Base-by-base conservation (phyloP, 2,888 invertebrate species). In the Ischnus inquisitorius region DNA sequence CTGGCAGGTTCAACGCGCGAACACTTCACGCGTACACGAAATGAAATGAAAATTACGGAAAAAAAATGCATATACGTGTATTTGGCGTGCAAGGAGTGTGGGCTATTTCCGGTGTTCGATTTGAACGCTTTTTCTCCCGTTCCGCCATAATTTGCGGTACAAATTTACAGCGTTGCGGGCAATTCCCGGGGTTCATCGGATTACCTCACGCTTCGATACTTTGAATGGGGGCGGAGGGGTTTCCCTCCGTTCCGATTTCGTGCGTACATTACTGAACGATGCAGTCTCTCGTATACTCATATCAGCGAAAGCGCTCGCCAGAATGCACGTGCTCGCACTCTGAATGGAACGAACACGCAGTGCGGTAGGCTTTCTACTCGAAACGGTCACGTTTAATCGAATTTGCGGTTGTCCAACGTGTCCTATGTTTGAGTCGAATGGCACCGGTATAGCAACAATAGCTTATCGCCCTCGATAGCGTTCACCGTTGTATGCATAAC, bases 371-470 rank as follows among this genome's bases (percentile, higher is more conserved):
- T 79, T 84, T 81, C 62, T 46, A 84, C 77, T 72, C 72, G 68
- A 84, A 78, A 77, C 78, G 78, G 81, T 84, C 69, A 82, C 69
- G 74, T 78, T 78, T 80, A 84, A 84, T 81, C 84, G 77, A 14
- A 51, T 82, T 84, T 46, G 51, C 64, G 67, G 51, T 10, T 12
- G 46, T 5, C 51, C 68, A 60, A 64, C 57, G 72, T 82, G 74
- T 41, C 12, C 54, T 6, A 28, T n/a, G 28, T 34, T 60, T 62
- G 64, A 46, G 65, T 67, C 65, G 54, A 69, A 22, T 54, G 65
- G 48, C 65, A 51, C 71, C 75, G 51, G 75, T 79, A 76, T 48
- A 65, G 43, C 41, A 60, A 41, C 48, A 71, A 76, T 76, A 57
- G 72, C 19, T 77, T 77, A 74, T 74, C 82, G 57, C 62, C 28